Percentiles rank a stretch among this genome's conserved stretches.
Conservation (phyloP, 2,888 invertebrate species). For the Diploptera punctata region DNA sequence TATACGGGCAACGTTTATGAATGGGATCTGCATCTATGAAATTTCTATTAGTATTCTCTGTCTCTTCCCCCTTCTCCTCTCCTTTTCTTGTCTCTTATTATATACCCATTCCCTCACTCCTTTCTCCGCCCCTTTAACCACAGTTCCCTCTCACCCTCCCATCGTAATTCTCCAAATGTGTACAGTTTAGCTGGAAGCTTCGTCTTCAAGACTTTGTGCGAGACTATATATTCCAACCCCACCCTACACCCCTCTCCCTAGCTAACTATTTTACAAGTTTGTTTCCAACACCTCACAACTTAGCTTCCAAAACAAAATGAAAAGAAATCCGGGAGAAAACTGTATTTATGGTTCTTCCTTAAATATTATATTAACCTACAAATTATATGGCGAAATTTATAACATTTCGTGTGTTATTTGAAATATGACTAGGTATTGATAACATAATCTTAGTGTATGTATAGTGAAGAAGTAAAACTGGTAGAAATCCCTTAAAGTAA, state of each 20-base stretch:
- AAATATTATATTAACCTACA: too few species aligned
- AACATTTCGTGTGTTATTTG: too few species aligned
- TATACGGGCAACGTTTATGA: conserved; percentile 33
- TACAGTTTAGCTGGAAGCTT: conserved; percentile 27
- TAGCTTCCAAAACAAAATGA: neutral
- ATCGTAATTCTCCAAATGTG: conserved; percentile 27
- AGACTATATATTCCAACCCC: neutral
- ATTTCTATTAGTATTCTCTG: conserved; percentile 32
- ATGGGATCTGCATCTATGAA: conserved; percentile 36
- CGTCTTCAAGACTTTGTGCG: neutral
- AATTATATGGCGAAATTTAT: too few species aligned
- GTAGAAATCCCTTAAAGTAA: too few species aligned
- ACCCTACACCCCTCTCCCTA: neutral
- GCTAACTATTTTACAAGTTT: conserved; percentile 12
- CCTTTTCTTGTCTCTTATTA: conserved; percentile 32
- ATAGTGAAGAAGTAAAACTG: too few species aligned
- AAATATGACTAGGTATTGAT: too few species aligned
- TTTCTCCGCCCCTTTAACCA: conserved; percentile 26
- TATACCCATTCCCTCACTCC: conserved; percentile 21
- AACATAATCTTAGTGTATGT: too few species aligned
- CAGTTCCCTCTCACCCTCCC: conserved; percentile 3
- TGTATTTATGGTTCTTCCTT: neutral
- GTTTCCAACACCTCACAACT: conserved; percentile 15
- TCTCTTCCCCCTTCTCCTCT: neutral
- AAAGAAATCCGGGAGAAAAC: neutral